A percentile compares a stretch with the other conserved stretches of the same genome.
phyloP scores from a whole-genome alignment of 2,113 vertebrate genomes.

The Taxidea taxus region DNA sequence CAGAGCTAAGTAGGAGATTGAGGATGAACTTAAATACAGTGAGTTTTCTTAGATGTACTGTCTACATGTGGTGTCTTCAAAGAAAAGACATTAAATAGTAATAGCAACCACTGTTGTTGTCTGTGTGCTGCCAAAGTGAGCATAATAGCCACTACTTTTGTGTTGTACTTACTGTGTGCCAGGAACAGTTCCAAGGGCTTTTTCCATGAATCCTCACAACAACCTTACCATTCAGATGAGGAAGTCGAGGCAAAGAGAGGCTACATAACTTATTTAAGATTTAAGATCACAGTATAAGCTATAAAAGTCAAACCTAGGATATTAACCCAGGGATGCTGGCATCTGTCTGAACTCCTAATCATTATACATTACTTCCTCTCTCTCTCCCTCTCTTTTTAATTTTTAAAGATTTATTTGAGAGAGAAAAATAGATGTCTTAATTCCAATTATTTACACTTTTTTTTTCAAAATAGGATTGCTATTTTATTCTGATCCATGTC shows the following conservation, averaged over 20 bases:
- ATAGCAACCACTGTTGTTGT: background rate
- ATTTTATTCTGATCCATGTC: background rate
- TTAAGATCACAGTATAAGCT: background rate
- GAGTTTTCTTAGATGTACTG: background rate
- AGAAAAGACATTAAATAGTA: background rate
- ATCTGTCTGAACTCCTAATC: background rate
- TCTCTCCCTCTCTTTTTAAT: background rate
- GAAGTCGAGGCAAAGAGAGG: background rate
- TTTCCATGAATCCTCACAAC: background rate
- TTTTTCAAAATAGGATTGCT: constrained; percentile 15
- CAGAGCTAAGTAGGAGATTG: background rate
- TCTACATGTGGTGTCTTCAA: background rate
- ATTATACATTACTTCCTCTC: background rate
- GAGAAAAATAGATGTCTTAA: background rate
- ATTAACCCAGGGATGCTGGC: background rate
- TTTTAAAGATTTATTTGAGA: background rate
- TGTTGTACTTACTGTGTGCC: background rate
- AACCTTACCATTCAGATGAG: background rate
- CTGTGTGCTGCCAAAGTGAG: background rate
- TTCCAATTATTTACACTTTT: background rate
- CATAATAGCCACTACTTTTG: background rate
- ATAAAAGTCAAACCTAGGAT: background rate
- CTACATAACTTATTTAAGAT: background rate
- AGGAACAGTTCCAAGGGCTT: background rate
- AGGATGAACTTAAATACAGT: background rate